Conservation (phyloP, 2,888 invertebrate species). For the Cosmia pyralina region DNA sequence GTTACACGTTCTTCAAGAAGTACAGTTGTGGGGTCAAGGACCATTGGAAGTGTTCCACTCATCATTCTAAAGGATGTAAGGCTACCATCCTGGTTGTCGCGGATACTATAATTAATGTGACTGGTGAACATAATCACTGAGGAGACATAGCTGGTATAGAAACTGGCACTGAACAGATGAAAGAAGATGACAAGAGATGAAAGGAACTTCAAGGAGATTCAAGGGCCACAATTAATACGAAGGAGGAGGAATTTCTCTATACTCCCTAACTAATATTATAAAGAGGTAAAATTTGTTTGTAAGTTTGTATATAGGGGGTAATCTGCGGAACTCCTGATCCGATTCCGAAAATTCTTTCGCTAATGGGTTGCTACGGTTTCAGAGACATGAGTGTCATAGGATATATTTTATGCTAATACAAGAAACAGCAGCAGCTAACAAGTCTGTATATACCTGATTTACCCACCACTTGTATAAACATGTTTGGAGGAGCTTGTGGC, state of each 20-base stretch:
- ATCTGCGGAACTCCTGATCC: no score
- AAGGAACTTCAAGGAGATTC: not conserved
- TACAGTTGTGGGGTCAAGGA: constrained; percentile 30
- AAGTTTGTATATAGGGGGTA: not conserved
- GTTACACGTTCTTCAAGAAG: constrained; percentile 42
- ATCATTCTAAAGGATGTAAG: constrained; percentile 49
- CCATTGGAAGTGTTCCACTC: constrained; percentile 56
- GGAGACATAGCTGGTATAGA: not conserved
- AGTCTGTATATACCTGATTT: no score
- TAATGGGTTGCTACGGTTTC: not conserved
- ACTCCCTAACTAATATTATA: not conserved
- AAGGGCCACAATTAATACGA: not conserved
- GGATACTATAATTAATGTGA: not conserved
- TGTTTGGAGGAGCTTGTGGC: no score
- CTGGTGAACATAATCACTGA: constrained; percentile 36
- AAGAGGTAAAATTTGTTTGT: not conserved
- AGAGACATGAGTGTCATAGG: no score
- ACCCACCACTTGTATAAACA: no score
- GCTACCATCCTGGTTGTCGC: constrained; percentile 36
- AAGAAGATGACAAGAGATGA: not conserved
- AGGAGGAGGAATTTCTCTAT: not conserved
- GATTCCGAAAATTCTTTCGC: no score
- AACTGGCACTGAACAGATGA: not conserved
- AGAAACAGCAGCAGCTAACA: no score
- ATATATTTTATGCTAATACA: no score